Conservation (phyloP, 2,797 vertebrate species). For the Acrossocheilus fasciatus region DNA sequence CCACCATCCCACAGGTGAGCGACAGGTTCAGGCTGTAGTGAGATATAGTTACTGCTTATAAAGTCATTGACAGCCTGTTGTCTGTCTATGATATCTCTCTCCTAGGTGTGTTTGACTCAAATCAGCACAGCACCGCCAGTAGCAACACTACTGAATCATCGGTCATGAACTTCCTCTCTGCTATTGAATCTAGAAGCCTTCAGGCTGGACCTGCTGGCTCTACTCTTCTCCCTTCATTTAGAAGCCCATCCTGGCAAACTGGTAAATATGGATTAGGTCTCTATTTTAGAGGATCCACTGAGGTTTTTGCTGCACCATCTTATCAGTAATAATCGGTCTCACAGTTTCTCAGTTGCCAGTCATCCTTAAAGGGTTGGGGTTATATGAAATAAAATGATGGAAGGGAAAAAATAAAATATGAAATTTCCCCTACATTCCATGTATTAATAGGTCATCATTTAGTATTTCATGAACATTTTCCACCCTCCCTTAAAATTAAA, state of each 20-base stretch:
- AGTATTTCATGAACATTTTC: neutral
- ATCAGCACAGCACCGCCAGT: conserved; percentile 80
- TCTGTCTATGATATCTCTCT: neutral
- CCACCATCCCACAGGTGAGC: conserved; percentile 89
- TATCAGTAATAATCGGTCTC: neutral
- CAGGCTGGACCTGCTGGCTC: conserved; percentile 94
- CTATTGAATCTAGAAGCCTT: conserved; percentile 91
- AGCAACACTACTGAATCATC: conserved; percentile 93
- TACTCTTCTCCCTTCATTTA: conserved; percentile 92
- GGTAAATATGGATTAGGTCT: conserved; percentile 71
- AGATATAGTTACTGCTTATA: neutral
- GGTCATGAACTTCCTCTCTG: conserved; percentile 95
- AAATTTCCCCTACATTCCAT: neutral
- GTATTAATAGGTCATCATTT: neutral
- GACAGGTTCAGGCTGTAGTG: neutral
- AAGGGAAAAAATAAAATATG: neutral
- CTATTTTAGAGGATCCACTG: neutral
- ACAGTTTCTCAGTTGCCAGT: neutral
- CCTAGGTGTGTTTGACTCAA: conserved; percentile 87
- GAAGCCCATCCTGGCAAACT: conserved; percentile 93
- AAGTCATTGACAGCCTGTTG: conserved; percentile 59
- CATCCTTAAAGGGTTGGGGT: neutral
- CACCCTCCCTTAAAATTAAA: neutral
- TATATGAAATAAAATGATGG: neutral
- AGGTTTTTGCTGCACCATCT: neutral